phyloP scores from a whole-genome alignment of 2,797 vertebrate genomes.

The Sternarchorhynchus goeldii region DNA sequence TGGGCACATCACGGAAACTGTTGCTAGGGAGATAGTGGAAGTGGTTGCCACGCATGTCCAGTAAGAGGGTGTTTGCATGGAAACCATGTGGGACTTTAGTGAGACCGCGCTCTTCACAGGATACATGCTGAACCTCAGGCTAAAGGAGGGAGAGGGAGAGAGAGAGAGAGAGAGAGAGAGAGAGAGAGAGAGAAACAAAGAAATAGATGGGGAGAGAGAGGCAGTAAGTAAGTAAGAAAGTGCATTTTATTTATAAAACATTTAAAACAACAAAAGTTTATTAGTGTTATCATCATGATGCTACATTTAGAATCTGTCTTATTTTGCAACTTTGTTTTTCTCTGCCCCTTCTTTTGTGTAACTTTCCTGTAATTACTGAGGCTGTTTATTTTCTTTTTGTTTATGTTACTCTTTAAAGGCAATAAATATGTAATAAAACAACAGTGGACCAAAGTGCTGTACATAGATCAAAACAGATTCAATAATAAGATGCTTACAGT shows the following conservation, averaged over 20 bases:
- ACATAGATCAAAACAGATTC: background rate
- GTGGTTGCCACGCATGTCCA: slow-evolving; percentile 81
- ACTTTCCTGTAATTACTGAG: too few species aligned
- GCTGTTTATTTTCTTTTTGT: too few species aligned
- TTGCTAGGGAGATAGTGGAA: slow-evolving; percentile 74
- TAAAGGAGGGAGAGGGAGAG: slow-evolving; percentile 43
- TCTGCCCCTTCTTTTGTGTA: too few species aligned
- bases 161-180: slow-evolving; percentile 15
- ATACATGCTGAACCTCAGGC: slow-evolving; percentile 73
- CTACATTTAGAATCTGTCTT: too few species aligned
- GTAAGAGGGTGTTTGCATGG: slow-evolving; percentile 76
- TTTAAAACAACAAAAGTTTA: too few species aligned
- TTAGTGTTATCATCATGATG: too few species aligned
- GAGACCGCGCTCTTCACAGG: slow-evolving; percentile 77
- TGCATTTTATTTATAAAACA: too few species aligned
- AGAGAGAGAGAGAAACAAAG: background rate
- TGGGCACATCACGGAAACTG: slow-evolving; percentile 75
- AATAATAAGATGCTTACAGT: too few species aligned
- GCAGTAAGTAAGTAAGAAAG: too few species aligned
- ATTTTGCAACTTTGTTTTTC: too few species aligned
- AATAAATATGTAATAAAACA: too few species aligned
- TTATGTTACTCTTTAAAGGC: too few species aligned
- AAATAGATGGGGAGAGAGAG: background rate
- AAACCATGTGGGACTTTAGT: slow-evolving; percentile 82
- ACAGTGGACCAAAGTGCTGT: background rate